phyloP scores from a whole-genome alignment of 2,797 vertebrate species.

The Neopelma chrysocephalum region DNA sequence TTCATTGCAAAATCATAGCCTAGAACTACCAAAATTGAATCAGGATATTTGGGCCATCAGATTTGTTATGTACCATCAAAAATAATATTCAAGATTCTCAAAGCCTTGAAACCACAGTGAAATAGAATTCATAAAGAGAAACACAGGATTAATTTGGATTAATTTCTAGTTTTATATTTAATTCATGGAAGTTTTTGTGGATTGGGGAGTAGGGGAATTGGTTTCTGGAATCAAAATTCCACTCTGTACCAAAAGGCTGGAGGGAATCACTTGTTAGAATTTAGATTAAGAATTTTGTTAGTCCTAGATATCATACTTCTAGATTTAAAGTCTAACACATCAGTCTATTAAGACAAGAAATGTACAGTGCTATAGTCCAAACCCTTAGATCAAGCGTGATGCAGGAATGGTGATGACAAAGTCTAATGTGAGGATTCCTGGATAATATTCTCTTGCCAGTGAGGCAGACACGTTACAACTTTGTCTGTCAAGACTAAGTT shows the following conservation, averaged over 20 bases:
- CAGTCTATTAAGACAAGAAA: neutral
- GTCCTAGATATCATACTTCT: neutral
- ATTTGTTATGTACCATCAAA: neutral
- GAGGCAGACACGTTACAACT: neutral
- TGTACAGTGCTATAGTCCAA: neutral
- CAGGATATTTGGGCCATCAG: neutral
- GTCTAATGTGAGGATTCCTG: neutral
- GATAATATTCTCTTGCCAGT: neutral
- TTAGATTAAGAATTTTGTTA: neutral
- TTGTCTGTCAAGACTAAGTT: neutral
- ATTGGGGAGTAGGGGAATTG: fast-evolving
- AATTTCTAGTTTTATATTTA: neutral
- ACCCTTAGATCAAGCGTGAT: neutral
- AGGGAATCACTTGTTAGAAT: neutral
- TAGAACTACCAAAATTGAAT: neutral
- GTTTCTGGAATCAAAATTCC: neutral
- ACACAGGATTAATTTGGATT: neutral
- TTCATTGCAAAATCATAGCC: neutral
- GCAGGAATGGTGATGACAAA: neutral
- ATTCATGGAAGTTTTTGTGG: neutral
- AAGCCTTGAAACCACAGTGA: neutral
- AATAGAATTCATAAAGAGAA: neutral
- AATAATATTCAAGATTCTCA: neutral
- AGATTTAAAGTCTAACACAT: neutral
- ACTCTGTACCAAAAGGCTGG: neutral